phyloP scores from a whole-genome alignment of 2,888 invertebrate species.

The Bimastos eiseni region DNA sequence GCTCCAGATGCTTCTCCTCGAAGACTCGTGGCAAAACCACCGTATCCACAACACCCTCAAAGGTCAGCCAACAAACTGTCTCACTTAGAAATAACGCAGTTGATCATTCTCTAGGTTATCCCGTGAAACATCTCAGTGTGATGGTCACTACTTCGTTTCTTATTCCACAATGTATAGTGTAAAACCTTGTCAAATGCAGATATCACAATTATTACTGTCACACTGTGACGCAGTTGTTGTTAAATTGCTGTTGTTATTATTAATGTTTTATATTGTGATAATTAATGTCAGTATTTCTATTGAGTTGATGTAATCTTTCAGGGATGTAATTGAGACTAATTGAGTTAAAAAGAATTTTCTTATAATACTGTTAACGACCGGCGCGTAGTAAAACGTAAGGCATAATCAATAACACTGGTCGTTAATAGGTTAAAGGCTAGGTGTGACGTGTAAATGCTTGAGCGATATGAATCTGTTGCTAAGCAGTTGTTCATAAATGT shows the following conservation, averaged over 20 bases:
- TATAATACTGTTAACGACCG: too few relatives aligned
- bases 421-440: too few relatives aligned
- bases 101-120: background rate
- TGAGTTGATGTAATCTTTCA: background rate
- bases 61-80: slow-evolving; percentile 66
- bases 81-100: too few relatives aligned
- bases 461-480: background rate
- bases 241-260: background rate
- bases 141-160: background rate
- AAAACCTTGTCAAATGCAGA: too few relatives aligned
- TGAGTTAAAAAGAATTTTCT: background rate
- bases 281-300: background rate
- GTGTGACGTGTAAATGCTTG: background rate
- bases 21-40: slow-evolving; percentile 94
- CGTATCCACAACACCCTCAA: slow-evolving; percentile 90
- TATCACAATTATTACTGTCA: background rate
- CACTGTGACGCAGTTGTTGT: background rate
- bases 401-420: too few relatives aligned
- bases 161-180: background rate
- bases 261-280: background rate
- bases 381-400: too few relatives aligned
- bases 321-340: background rate
- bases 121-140: background rate
- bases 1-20: slow-evolving; percentile 81
- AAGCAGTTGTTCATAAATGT: background rate